A percentile compares a stretch with the other conserved stretches of the same genome.
Evolutionary conservation across 2,797 vertebrate genomes (phyloP).

Genomic region (Megalops cyprinoides): DNA sequence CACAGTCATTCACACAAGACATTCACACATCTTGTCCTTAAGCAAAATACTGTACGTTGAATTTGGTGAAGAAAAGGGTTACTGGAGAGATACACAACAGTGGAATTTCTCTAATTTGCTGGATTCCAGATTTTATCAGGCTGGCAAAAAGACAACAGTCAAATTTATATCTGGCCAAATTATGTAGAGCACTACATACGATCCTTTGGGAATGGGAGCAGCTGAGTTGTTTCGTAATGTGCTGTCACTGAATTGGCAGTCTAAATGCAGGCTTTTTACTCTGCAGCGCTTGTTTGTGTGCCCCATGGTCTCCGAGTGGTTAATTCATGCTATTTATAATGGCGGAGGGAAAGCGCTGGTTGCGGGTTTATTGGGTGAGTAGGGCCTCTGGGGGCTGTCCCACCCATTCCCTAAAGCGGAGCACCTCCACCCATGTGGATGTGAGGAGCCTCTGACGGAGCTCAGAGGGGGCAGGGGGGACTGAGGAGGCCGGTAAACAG

Average conservation of each 20-base stretch:
- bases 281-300: neutral
- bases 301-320: neutral
- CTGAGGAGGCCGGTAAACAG: slow-evolving; percentile 53
- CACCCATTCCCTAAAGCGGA: slow-evolving; percentile 60
- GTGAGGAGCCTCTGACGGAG: too few relatives aligned
- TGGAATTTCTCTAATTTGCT: neutral
- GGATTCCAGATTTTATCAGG: neutral
- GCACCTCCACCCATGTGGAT: slow-evolving; percentile 55
- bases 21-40: neutral
- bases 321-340: slow-evolving; percentile 4
- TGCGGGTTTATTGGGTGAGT: slow-evolving; percentile 40
- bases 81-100: neutral
- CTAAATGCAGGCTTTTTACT: neutral
- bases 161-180: neutral
- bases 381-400: slow-evolving; percentile 54
- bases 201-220: neutral
- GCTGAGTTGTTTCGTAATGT: neutral
- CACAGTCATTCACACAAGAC: neutral
- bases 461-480: slow-evolving; percentile 36
- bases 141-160: neutral
- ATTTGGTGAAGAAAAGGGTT: neutral
- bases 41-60: neutral
- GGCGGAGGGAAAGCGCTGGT: slow-evolving; percentile 52
- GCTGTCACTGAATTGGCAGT: neutral
- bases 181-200: neutral